Base-by-base conservation (phyloP, 2,797 vertebrate species). In the Takifugu ocellatus region DNA sequence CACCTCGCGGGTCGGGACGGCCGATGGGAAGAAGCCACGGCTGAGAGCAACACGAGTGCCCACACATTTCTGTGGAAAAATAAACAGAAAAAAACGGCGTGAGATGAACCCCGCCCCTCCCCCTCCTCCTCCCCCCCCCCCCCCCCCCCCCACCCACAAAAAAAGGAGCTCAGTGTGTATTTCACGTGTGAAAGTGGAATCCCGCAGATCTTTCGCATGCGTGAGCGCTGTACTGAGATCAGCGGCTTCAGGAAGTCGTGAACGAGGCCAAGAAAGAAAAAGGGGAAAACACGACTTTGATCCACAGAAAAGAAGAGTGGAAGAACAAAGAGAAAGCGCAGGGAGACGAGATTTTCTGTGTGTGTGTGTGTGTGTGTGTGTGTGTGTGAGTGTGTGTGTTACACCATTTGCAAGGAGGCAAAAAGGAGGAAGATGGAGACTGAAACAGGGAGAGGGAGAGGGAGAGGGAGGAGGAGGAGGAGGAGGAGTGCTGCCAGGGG, bases 401-500 rank as follows among this genome's bases (percentile, higher is more conserved):
- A 67, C 31, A 29, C 33, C 17, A 10, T 73, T 12, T 65, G 74
- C 25, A 33, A 36, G 29, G 60, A 62, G 64, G 70, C 54, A 31
- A 46, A 59, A 54, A 59, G 66, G 66, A 64, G 59, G 16, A 1
- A 25, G 55, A 72, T 56, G 55, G 59, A 66, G 59, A 66, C 53
- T 61, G 33, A 45, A 76, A 65, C 70, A 67, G 68, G 67, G 49
- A 60, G 70, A 70, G 48, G 25, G 14, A 51, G 62, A 68, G 45
- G 24, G 10, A 53, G 62, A 66, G 63, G 60, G 70, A 49, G 61
- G 70, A 12, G 65, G 62, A 49, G 61, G 70, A 12, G 65, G 62
- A 60, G 69, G 73, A 61, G 70, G 68, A 64, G 42, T 33, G 77
- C 72, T 67, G 79, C 82, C 78, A 68, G 82, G 82, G 84, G 84